Conservation (phyloP, 2,113 vertebrate genomes). For the Neolamprologus fasciatus region DNA sequence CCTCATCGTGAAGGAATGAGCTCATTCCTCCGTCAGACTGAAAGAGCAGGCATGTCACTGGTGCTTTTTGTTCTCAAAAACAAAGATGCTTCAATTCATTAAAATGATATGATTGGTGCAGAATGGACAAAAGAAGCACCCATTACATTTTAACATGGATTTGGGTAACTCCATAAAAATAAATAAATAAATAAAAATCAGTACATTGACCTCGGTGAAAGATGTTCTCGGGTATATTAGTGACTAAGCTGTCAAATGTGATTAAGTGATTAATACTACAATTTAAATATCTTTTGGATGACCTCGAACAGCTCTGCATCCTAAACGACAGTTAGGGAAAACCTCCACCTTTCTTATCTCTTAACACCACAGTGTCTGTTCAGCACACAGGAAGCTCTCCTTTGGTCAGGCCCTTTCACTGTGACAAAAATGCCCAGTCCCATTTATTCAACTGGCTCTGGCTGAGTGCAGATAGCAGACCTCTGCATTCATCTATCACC, state of each 20-base stretch:
- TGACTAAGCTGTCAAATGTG: not conserved
- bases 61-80: not conserved
- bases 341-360: conserved; percentile 35
- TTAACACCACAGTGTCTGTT: not conserved
- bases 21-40: not conserved
- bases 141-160: not conserved
- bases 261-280: not conserved
- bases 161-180: not conserved
- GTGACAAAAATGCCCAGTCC: conserved; percentile 10
- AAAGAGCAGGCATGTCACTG: not conserved
- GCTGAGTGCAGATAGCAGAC: conserved; percentile 50
- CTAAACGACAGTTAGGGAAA: not conserved
- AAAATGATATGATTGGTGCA: not conserved
- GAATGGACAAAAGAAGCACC: not conserved
- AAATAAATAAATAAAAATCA: not conserved
- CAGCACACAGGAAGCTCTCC: conserved; percentile 29
- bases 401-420: conserved; percentile 7
- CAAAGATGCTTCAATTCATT: not conserved
- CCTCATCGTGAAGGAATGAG: not conserved
- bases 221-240: not conserved
- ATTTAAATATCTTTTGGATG: not conserved
- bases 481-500: conserved; percentile 33
- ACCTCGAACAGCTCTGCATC: not conserved
- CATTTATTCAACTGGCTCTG: conserved; percentile 37
- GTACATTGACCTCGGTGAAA: not conserved